A percentile compares a stretch with the other conserved stretches of the same genome.
These are phyloP conservation scores for Drosophila jambulina DNA, from an alignment of 1,140 invertebrate genomes.

Conservation along the genomic window DNA sequence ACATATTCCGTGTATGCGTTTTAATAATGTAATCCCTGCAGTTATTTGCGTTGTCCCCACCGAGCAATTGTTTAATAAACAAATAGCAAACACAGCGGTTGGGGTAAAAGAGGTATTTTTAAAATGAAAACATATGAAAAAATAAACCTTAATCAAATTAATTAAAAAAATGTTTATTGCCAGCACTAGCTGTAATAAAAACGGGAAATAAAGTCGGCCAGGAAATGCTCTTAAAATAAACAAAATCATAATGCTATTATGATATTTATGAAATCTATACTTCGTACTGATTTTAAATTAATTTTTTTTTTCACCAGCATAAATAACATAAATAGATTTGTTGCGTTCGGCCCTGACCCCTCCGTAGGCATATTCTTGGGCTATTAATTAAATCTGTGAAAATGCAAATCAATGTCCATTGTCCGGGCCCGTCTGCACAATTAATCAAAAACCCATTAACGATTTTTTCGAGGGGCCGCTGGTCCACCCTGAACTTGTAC, in stretches of 20 bases:
- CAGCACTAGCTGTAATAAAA: slow-evolving; percentile 5
- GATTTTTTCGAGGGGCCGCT: slow-evolving; percentile 34
- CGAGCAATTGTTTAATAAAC: slow-evolving; percentile 45
- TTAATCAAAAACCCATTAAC: slow-evolving; percentile 68
- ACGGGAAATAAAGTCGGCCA: not conserved
- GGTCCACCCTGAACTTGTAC: slow-evolving; percentile 41
- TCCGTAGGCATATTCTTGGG: slow-evolving; percentile 15
- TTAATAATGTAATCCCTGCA: slow-evolving; percentile 48
- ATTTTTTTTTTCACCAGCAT: not conserved
- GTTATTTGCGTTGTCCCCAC: slow-evolving; percentile 23
- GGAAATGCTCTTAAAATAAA: slow-evolving; percentile 33
- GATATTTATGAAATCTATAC: slow-evolving; percentile 8
- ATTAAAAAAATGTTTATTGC: slow-evolving; percentile 47
- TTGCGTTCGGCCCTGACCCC: not conserved
- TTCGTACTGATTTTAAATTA: not conserved
- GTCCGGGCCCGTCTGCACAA: slow-evolving; percentile 34
- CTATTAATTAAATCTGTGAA: slow-evolving; percentile 56
- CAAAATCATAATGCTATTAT: not conserved
- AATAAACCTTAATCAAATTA: slow-evolving; percentile 55
- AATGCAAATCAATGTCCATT: slow-evolving; percentile 57
- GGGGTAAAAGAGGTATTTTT: slow-evolving; percentile 5
- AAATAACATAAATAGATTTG: slow-evolving; percentile 12
- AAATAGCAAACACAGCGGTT: slow-evolving; percentile 29
- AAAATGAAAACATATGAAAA: slow-evolving; percentile 16
- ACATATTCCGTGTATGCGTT: slow-evolving; percentile 10